Evolutionary conservation across 2,888 invertebrate genomes (phyloP), one percentile per base, ranked within the genome.

Genomic region (Andrena marginata): DNA sequence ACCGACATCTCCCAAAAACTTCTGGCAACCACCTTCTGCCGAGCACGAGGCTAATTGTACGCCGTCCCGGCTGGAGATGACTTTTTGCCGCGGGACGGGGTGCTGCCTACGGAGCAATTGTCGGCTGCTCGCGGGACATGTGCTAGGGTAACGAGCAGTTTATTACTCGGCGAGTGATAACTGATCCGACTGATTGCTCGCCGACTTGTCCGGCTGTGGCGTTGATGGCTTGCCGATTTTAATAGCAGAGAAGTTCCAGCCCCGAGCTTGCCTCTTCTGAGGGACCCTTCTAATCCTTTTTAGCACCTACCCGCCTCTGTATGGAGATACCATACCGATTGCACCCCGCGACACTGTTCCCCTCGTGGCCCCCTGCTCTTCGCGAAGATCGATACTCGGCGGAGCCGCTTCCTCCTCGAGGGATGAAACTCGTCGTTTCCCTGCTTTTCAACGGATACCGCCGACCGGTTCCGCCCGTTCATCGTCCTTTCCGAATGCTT

Each of bases 11-110:
- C 72, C 49, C 16, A 31, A 71, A 71, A 71, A 76, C 76, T 76
- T 76, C 81, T 81, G 81, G 51, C 81, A 71, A 74, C 62, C 85
- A 87, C 82, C 87, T 84, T 86, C 87, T 84, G 85, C 71, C 69
- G 56, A 69, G 69, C 72, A 82, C 71, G 81, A 71, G 81, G 75
- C 75, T 82, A 82, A 82, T 82, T 82, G 72, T 64, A 51, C 56
- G 54, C 26, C 23, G 26, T 23, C 49, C 35, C 2, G 23, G 56
- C 62, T 33, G 16, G 23, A 48, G 49, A 64, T 64, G 62, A 62
- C 67, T 71, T 51, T 65, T 80, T 49, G 65, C 59, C 13, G 67
- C 29, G 8, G 26, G 64, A 29, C 2, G 33, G 68, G 54, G 51
- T 68, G 77, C 7, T 33, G 42, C 8, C 16, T 31, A 26, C 8